phyloP scores from a whole-genome alignment of 2,113 vertebrate species.

The Oenanthe oenanthe region DNA sequence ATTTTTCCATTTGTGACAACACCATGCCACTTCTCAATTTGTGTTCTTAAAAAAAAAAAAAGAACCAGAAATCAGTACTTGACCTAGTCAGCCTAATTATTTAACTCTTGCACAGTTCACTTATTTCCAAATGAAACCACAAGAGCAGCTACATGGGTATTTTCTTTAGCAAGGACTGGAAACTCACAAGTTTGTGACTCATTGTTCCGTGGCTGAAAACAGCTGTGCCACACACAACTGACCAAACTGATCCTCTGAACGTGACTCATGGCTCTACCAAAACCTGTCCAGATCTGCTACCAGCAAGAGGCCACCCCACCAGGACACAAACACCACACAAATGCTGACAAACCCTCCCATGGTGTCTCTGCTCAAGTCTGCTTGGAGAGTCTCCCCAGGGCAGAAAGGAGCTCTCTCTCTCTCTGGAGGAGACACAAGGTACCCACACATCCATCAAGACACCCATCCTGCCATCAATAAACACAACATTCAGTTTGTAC shows the following conservation, averaged over 20 bases:
- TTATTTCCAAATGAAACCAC: not conserved
- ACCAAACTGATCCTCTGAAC: not conserved
- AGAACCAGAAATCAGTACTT: fast-evolving
- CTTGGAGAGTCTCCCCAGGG: not conserved
- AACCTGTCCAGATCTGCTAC: fast-evolving
- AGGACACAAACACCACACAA: fast-evolving
- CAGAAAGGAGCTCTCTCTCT: not conserved
- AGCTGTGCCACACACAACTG: not conserved
- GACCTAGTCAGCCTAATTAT: not conserved
- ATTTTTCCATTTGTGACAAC: not conserved
- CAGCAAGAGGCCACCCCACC: not conserved
- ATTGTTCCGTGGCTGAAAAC: not conserved
- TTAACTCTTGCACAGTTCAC: not conserved
- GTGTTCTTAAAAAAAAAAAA: not conserved
- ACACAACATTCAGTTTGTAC: fast-evolving
- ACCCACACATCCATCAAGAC: too few relatives aligned
- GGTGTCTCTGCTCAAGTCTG: fast-evolving
- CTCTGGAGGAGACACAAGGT: not conserved
- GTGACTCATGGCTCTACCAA: not conserved
- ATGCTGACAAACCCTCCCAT: not conserved
- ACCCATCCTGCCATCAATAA: not conserved
- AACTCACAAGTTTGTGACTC: constrained; percentile 56
- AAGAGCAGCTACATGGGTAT: fast-evolving
- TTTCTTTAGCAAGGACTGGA: constrained; percentile 19
- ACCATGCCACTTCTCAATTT: not conserved